These are phyloP conservation scores for Theristicus caerulescens DNA, from an alignment of 2,113 vertebrate species.

Conservation along the genomic window DNA sequence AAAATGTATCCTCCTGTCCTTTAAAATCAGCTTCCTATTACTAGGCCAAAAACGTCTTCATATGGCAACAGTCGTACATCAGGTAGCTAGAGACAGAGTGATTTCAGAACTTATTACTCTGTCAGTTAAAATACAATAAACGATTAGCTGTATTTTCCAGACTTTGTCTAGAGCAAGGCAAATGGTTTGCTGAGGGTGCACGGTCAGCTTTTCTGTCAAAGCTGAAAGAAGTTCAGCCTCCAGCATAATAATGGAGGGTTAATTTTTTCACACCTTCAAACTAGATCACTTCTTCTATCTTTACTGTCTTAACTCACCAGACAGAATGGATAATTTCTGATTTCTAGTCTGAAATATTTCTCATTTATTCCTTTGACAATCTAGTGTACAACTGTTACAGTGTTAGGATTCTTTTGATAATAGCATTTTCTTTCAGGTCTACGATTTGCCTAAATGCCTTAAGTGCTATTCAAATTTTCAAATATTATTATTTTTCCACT, in stretches of 20 bases:
- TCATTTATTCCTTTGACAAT: background rate
- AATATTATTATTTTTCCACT: background rate
- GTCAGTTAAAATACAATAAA: background rate
- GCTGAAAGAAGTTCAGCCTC: background rate
- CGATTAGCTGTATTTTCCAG: background rate
- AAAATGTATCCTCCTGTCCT: background rate
- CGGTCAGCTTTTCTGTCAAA: background rate
- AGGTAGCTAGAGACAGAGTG: background rate
- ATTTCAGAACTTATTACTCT: background rate
- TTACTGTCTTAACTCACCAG: background rate
- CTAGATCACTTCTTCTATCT: background rate
- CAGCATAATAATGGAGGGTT: background rate
- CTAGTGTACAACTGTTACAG: background rate
- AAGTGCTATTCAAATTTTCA: slow-evolving; percentile 4
- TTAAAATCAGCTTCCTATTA: background rate
- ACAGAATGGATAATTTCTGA: background rate
- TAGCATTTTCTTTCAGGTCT: background rate
- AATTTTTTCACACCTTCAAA: background rate
- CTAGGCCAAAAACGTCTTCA: background rate
- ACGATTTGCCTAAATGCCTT: background rate
- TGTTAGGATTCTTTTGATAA: background rate
- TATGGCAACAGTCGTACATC: background rate
- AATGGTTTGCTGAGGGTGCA: background rate
- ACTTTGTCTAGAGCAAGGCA: background rate
- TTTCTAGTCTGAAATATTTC: background rate